These are phyloP conservation scores for Decapterus maruadsi DNA, from an alignment of 2,797 vertebrate species.

Conservation along the genomic window DNA sequence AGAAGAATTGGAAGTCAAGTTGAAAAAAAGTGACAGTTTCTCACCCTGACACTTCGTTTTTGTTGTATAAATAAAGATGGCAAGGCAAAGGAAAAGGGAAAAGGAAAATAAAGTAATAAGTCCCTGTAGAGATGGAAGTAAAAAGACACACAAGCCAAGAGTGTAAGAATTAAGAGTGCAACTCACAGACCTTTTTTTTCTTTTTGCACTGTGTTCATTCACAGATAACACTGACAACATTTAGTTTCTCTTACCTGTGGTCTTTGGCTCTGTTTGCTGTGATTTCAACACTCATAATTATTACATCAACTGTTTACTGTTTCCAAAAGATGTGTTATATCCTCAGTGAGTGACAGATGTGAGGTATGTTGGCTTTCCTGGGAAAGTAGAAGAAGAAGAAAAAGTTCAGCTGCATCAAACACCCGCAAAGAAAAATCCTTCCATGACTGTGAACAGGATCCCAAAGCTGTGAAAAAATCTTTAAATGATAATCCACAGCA, in stretches of 20 bases:
- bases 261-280: slow-evolving; percentile 50
- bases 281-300: slow-evolving; percentile 52
- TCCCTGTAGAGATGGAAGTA: slow-evolving; percentile 71
- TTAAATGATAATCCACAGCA: not conserved
- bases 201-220: slow-evolving; percentile 37
- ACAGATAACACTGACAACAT: slow-evolving; percentile 46
- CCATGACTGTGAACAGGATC: not conserved
- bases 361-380: not conserved
- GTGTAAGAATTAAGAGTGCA: slow-evolving; percentile 38
- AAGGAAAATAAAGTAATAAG: slow-evolving; percentile 80
- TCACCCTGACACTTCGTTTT: slow-evolving; percentile 30
- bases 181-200: slow-evolving; percentile 17
- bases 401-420: not conserved
- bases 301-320: slow-evolving; percentile 20
- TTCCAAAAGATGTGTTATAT: not conserved
- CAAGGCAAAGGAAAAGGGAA: slow-evolving; percentile 53
- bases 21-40: slow-evolving; percentile 31
- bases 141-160: slow-evolving; percentile 28
- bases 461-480: slow-evolving; percentile 3
- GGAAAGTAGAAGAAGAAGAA: not conserved
- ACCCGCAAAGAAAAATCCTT: slow-evolving; percentile 10
- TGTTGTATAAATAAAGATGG: slow-evolving; percentile 70
- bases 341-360: not conserved
- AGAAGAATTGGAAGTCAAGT: slow-evolving; percentile 55
- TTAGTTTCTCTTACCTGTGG: slow-evolving; percentile 59